phyloP scores from a whole-genome alignment of 1,140 invertebrate genomes.

The Trachymyrmex cornetzi region DNA sequence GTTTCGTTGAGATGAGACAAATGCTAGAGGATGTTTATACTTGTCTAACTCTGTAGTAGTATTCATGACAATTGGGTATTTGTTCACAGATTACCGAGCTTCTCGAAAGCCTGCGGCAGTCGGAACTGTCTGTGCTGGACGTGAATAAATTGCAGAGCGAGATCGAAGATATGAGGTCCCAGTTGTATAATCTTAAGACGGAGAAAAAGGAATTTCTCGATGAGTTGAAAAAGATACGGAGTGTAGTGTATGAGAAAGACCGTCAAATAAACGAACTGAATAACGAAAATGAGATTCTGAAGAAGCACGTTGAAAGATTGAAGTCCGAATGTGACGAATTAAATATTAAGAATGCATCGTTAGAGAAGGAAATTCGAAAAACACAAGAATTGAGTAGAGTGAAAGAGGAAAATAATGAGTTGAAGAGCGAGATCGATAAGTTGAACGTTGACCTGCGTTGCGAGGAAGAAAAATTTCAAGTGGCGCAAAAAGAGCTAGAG shows the following conservation, averaged over 20 bases:
- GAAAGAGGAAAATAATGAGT: conserved; percentile 48
- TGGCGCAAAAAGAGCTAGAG: conserved; percentile 43
- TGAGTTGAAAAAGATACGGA: conserved; percentile 66
- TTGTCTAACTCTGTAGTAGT: conserved; percentile 7
- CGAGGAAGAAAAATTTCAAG: conserved; percentile 56
- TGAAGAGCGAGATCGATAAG: conserved; percentile 49
- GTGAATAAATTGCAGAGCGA: conserved; percentile 64
- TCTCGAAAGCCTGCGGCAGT: conserved; percentile 58
- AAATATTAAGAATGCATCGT: conserved; percentile 9
- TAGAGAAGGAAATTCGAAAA: conserved; percentile 7
- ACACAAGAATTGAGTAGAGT: conserved; percentile 4
- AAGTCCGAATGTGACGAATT: conserved; percentile 20
- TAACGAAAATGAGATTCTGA: neutral
- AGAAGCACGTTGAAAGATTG: neutral
- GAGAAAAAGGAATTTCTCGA: conserved; percentile 72
- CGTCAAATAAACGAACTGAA: conserved; percentile 69
- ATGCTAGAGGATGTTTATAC: conserved; percentile 14
- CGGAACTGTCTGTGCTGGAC: conserved; percentile 59
- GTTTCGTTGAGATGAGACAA: conserved; percentile 14
- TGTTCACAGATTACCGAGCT: conserved; percentile 71
- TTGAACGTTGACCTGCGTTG: conserved; percentile 41
- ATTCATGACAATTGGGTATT: conserved; percentile 41
- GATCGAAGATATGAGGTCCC: conserved; percentile 71
- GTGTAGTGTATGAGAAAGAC: conserved; percentile 70
- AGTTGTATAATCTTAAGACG: conserved; percentile 69